Base-by-base conservation (phyloP, 1,140 invertebrate genomes). In the Zaprionus inermis region DNA sequence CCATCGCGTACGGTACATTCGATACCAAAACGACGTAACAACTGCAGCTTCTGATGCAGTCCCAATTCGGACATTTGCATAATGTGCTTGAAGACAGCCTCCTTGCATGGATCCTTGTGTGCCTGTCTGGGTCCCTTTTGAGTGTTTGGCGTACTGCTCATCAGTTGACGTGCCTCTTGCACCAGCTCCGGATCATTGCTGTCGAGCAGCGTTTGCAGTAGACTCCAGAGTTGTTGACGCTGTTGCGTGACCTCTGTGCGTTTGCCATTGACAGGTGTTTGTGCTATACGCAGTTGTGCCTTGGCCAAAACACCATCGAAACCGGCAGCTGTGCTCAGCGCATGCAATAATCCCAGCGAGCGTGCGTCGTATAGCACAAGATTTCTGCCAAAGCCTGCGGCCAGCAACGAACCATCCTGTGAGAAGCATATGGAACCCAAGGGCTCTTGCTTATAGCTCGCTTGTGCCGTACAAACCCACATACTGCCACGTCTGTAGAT, bases 331-430 rank as follows among this genome's bases (percentile, higher is more conserved):
- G 81, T 77, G 58, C 78, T 92, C 10, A 94, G 69, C 0, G 93
- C 93, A 69, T 93, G 94, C 79, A 94, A 94, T 9, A 96, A 86
- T 18, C 93, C 92, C 72, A 93, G 92, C 7, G 92, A 92, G 60
- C 94, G 93, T 56, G 94, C 91, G 73, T 93, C 93, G 95, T 96
- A 97, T 22, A 97, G 86, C 5, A 96, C 97, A 24, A 97, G 81
- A 49, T 93, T 94, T n/a, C 94, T 93, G 24, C 93, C 94, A 93
- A 96, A 97, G 9, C 93, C 94, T 20, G 96, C 95, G 22, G 94
- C 96, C 18, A 97, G 79, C 16, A 97, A 81, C 1, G 96, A 97
- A 30, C 96, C 96, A 93, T 98, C 97, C 49, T 94, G 92, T 1
- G 96, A 95, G 89, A 97, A 97, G 51, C 93, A 93, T 1, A 95